Conservation (phyloP, 2,113 vertebrate species). For the Oryzias javanicus region DNA sequence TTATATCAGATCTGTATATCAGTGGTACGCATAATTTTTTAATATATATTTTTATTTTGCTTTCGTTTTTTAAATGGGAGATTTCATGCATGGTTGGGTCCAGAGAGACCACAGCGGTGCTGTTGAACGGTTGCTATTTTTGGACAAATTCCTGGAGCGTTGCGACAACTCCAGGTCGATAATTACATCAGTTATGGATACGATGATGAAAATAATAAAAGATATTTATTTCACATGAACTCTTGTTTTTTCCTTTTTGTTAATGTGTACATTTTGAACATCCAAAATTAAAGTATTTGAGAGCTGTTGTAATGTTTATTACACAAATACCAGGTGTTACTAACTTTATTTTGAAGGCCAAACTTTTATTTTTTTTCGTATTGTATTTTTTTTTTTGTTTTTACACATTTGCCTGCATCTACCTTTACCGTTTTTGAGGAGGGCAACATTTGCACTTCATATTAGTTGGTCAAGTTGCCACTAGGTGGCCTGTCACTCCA, state of each 20-base stretch:
- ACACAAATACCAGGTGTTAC: too few species aligned
- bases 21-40: conserved; percentile 83
- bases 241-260: not conserved
- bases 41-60: conserved; percentile 78
- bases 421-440: too few species aligned
- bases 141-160: conserved; percentile 66
- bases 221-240: conserved; percentile 77
- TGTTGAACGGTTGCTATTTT: conserved; percentile 62
- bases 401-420: too few species aligned
- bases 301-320: too few species aligned
- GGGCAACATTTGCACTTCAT: too few species aligned
- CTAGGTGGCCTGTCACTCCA: too few species aligned
- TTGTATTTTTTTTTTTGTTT: too few species aligned
- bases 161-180: conserved; percentile 71
- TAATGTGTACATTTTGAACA: not conserved
- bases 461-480: too few species aligned
- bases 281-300: not conserved
- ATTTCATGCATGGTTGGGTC: conserved; percentile 79
- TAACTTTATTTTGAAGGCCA: too few species aligned
- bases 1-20: conserved; percentile 86
- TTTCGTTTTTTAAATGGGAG: conserved; percentile 70
- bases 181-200: conserved; percentile 62
- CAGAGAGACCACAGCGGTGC: conserved; percentile 65
- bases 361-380: too few species aligned
- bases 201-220: conserved; percentile 73